A percentile compares a stretch with the other conserved stretches of the same genome.
Evolutionary conservation across 2,888 invertebrate species (phyloP).

Genomic region (Rhingia rostrata): DNA sequence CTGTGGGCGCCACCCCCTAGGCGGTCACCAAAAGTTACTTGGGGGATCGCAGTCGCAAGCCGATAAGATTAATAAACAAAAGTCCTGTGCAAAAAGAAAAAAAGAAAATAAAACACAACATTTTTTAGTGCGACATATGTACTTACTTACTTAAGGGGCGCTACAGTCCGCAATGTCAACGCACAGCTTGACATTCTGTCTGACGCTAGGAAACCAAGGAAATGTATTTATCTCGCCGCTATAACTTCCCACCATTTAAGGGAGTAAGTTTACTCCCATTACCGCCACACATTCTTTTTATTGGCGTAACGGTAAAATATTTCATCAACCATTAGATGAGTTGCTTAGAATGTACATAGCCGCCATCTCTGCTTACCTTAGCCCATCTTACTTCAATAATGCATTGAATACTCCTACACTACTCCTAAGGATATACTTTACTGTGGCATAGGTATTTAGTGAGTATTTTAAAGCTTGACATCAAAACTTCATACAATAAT

Average conservation of each 20-base stretch:
- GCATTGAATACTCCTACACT: conserved; percentile 29
- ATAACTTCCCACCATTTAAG: conserved; percentile 68
- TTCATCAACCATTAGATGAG: conserved; percentile 39
- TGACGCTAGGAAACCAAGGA: conserved; percentile 22
- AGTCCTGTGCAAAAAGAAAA: no score
- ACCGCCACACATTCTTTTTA: conserved; percentile 42
- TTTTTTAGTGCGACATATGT: no score
- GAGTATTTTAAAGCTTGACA: no score
- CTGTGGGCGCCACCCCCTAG: no score
- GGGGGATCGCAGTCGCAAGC: no score
- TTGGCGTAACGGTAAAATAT: conserved; percentile 28
- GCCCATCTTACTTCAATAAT: conserved; percentile 42
- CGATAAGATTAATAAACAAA: no score
- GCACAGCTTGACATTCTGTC: background rate
- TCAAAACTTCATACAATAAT: no score
- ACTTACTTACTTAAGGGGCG: no score
- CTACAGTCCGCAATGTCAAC: no score
- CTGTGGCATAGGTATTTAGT: conserved; percentile 6
- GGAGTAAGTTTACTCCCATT: conserved; percentile 70
- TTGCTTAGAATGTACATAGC: conserved; percentile 17
- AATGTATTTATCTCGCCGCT: conserved; percentile 45
- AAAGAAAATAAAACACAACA: no score
- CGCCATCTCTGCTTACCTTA: background rate
- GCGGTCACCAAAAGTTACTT: no score
- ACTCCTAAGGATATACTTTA: conserved; percentile 33